Evolutionary conservation across 2,888 invertebrate genomes (phyloP).

Genomic region (Latheticus oryzae): DNA sequence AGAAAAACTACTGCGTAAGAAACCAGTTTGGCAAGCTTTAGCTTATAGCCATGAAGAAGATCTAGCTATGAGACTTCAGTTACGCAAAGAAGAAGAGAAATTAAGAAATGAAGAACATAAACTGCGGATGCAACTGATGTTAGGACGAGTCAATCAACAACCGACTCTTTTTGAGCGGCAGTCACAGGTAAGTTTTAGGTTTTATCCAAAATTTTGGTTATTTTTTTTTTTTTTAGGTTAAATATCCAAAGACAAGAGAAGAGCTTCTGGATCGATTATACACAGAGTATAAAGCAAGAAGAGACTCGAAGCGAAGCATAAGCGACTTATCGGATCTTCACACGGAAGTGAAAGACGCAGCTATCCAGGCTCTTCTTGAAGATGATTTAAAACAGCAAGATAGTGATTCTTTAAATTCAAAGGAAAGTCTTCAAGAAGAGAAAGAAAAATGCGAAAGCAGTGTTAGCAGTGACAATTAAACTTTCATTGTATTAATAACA

Average conservation of each 20-base stretch:
- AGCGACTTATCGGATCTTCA: constrained; percentile 60
- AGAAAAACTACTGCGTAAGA: constrained; percentile 71
- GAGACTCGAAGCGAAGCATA: constrained; percentile 49
- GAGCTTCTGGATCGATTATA: constrained; percentile 57
- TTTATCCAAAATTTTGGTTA: neutral
- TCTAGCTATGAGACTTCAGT: constrained; percentile 74
- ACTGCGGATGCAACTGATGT: constrained; percentile 79
- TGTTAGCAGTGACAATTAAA: constrained; percentile 43
- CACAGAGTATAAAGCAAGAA: constrained; percentile 51
- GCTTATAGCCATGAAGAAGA: constrained; percentile 76
- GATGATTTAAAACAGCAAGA: constrained; percentile 57
- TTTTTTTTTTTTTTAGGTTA: constrained; percentile 54
- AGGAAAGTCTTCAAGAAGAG: constrained; percentile 48
- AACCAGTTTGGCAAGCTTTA: constrained; percentile 78
- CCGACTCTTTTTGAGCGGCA: constrained; percentile 79
- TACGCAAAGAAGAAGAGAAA: constrained; percentile 76
- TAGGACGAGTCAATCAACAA: constrained; percentile 76
- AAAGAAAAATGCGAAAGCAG: constrained; percentile 52
- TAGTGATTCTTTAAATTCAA: constrained; percentile 42
- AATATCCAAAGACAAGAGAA: constrained; percentile 58
- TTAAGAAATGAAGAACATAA: constrained; percentile 76
- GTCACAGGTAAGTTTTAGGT: constrained; percentile 68
- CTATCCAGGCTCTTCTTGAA: constrained; percentile 62
- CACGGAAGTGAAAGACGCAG: constrained; percentile 66
- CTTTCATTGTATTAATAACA: constrained; percentile 11